Evolutionary conservation across 2,113 vertebrate species (phyloP).

Genomic region (Sylvietta virens): DNA sequence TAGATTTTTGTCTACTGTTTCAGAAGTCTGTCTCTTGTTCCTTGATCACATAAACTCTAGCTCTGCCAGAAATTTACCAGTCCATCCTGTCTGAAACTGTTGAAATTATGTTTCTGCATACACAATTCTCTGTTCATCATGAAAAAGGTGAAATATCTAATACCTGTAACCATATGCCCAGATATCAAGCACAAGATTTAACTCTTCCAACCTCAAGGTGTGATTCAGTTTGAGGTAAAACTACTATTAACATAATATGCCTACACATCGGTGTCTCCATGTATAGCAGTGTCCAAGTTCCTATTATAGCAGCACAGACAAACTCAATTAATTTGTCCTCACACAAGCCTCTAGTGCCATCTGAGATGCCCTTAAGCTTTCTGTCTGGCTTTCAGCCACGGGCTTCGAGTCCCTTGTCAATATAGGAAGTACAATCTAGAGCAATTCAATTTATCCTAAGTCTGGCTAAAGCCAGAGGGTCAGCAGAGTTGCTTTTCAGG

Average conservation of each 20-base stretch:
- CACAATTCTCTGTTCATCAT: not conserved
- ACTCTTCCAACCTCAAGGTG: not conserved
- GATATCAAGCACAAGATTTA: not conserved
- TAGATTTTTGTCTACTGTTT: slow-evolving; percentile 24
- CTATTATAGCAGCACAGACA: not conserved
- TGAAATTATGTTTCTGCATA: not conserved
- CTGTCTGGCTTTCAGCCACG: not conserved
- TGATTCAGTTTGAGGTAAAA: not conserved
- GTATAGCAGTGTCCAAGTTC: not conserved
- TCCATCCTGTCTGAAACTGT: not conserved
- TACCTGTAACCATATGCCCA: not conserved
- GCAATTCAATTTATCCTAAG: slow-evolving; percentile 19
- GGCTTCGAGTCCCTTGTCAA: not conserved
- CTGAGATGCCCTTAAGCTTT: not conserved
- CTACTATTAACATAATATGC: not conserved
- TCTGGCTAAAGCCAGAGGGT: not conserved
- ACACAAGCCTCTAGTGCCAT: not conserved
- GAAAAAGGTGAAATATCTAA: not conserved
- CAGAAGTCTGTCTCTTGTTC: not conserved
- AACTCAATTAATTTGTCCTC: not conserved
- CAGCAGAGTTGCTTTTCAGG: not conserved
- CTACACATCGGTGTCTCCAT: not conserved
- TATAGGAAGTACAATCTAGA: not conserved
- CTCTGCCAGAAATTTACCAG: not conserved
- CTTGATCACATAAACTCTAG: not conserved